Percentiles rank a stretch among this genome's conserved stretches.
phyloP scores from a whole-genome alignment of 2,113 vertebrate species.

The Vombatus ursinus region DNA sequence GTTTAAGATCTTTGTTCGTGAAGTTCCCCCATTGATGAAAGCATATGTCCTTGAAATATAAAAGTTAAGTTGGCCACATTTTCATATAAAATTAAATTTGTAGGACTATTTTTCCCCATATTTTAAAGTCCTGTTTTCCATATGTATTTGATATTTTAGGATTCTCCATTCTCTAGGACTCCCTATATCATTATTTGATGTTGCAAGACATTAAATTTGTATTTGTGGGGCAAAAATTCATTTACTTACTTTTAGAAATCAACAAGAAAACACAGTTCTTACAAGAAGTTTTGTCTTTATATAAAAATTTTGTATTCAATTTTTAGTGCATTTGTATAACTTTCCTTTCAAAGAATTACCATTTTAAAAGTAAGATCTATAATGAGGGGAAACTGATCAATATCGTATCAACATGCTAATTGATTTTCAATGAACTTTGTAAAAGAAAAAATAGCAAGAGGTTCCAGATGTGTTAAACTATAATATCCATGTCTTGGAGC shows the following conservation, averaged over 20 bases:
- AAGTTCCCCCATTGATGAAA: not conserved
- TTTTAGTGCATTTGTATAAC: not conserved
- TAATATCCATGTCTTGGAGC: not conserved
- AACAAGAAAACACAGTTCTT: not conserved
- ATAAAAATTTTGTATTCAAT: not conserved
- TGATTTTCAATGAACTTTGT: not conserved
- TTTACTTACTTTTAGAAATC: not conserved
- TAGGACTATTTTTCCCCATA: not conserved
- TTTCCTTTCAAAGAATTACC: not conserved
- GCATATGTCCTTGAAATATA: not conserved
- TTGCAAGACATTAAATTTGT: not conserved
- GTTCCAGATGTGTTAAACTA: not conserved
- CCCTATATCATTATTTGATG: not conserved
- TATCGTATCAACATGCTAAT: not conserved
- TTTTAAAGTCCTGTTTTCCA: not conserved
- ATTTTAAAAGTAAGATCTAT: not conserved
- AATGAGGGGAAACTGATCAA: not conserved
- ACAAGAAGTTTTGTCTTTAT: not conserved
- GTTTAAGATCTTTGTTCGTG: not conserved
- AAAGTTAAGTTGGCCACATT: not conserved
- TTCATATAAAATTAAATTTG: not conserved
- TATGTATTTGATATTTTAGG: not conserved
- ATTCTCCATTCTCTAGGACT: not conserved
- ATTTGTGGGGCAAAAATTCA: not conserved
- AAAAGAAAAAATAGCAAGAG: not conserved